Percentiles rank a stretch among this genome's conserved stretches.
Evolutionary conservation across 92 coral and sea anemone genomes (phyloP).

Genomic region (Blastomussa wellsi): DNA sequence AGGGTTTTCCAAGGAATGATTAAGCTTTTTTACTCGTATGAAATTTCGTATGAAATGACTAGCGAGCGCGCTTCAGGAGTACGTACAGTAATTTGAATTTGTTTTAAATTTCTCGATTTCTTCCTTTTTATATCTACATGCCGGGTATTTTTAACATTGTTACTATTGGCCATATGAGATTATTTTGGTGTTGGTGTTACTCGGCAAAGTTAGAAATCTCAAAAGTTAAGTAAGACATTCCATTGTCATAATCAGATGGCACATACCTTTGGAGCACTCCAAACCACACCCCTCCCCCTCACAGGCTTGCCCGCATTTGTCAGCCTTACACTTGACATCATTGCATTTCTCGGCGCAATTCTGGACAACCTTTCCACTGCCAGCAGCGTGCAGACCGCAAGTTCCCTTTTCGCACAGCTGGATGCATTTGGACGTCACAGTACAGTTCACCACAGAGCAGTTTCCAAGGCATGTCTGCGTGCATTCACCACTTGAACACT

Average conservation of each 20-base stretch:
- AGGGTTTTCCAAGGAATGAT: too few species aligned
- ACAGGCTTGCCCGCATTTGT: constrained; percentile 54
- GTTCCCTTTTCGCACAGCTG: constrained; percentile 72
- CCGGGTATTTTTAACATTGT: too few species aligned
- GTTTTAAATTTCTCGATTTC: too few species aligned
- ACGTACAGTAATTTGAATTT: too few species aligned
- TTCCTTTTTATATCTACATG: too few species aligned
- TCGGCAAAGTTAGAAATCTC: too few species aligned
- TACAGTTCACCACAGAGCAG: constrained; percentile 35
- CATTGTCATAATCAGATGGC: neutral
- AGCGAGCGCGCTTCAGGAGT: too few species aligned
- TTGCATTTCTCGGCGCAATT: constrained; percentile 54
- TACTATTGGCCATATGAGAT: too few species aligned
- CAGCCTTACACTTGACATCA: constrained; percentile 45
- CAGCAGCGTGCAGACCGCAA: constrained; percentile 46
- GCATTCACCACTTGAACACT: constrained; percentile 56
- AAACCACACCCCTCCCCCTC: constrained; percentile 57
- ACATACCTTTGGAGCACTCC: constrained; percentile 36
- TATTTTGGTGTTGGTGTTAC: too few species aligned
- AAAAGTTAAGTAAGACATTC: too few species aligned
- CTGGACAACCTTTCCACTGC: constrained; percentile 45
- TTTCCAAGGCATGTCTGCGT: constrained; percentile 55
- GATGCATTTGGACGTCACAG: constrained; percentile 41
- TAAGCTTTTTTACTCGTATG: too few species aligned
- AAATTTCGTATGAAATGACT: too few species aligned